Base-by-base conservation (phyloP, 2,888 invertebrate species). In the Sinhomidia bicolor region DNA sequence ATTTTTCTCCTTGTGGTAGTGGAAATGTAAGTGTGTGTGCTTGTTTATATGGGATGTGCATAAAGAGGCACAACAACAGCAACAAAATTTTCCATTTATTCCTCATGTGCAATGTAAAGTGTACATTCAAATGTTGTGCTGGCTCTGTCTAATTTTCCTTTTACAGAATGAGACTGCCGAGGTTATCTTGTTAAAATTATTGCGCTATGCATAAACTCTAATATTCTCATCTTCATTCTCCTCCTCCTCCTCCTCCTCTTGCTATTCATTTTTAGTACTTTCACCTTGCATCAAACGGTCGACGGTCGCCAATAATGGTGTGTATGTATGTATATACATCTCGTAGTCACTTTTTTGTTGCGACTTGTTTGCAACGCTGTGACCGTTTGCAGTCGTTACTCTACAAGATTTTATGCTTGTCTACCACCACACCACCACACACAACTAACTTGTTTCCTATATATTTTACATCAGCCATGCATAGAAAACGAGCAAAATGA, bases 401-500 rank as follows among this genome's bases (percentile, higher is more conserved):
- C 26, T 65, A 6, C 0, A 7, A n/a, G 23, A 14, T 2, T 65
- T 36, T 65, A n/a, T 65, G 32, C 62, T 65, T 71, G 65, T 20
- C 36, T 36, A 17, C 41, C 36, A 7, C 7, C 36, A 36, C 7
- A 36, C 36, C 3, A n/a, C 47, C n/a, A 26, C 29, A 51, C n/a
- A 26, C 29, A 51, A 71, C n/a, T n/a, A 76, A 51, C 60, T 60
- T 62, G 20, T 20, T n/a, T n/a, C n/a, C n/a, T n/a, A n/a, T 79
- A 60, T 78, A 78, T 79, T 79, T 85, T 79, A n/a, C n/a, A 79
- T 78, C 79, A 85, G 65, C 54, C 85, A 85, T 65, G 78, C 65
- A 85, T 78, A 51, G 14, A 62, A 62, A 78, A 68, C 78, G 47
- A 76, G 17, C 29, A 29, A 76, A 76, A 84, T 62, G 62, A 83